Evolutionary conservation across 35 echinoderm and acorn worm genomes (phyloP), one percentile per base, ranked within the genome.

Genomic region (Hemicentrotus pulcherrimus): DNA sequence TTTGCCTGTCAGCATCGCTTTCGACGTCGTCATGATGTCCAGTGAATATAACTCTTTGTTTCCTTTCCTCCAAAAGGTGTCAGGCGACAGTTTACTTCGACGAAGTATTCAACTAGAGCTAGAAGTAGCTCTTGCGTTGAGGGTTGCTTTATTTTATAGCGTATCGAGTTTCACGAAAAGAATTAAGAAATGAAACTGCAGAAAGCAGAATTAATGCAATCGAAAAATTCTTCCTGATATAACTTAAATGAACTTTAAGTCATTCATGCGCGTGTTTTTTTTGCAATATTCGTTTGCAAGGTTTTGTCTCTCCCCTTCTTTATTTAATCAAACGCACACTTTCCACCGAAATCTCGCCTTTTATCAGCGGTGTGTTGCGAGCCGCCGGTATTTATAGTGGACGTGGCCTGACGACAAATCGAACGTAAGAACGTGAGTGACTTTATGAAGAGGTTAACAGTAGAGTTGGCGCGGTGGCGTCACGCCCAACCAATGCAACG

Each of bases 1-100:
- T 47, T 90, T 90, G 16, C 88, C 46, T 30, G 88, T 90, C 88
- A 90, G n/a, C 32, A 90, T 90, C 88, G 88, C 16, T 33, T 47
- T 90, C 88, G 88, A 19, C n/a, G 19, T 90, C 46, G 88, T 45
- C 88, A 90, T 90, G 32, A 24, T 90, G 32, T 90, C 88, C 32
- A 90, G 88, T 78, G 19, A n/a, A 78, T 78, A n/a, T 78, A 22
- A 78, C 19, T 78, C 19, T 78, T 78, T 7, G 50, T 78, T 6
- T n/a, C 65, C 65, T 78, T 78, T 78, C 28, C 9, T 78, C 6
- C 28, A 22, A 78, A 78, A 78, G 65, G 22, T 78, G 65, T n/a
- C 19, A 78, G n/a, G 24, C 24, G 65, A 28, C 22, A n/a, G 50
- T 28, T 78, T n/a, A 22, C 65, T 78, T n/a, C 19, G 65, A 6